Base-by-base conservation (phyloP, 2,888 invertebrate genomes). In the Eueremaeus valkanovi region DNA sequence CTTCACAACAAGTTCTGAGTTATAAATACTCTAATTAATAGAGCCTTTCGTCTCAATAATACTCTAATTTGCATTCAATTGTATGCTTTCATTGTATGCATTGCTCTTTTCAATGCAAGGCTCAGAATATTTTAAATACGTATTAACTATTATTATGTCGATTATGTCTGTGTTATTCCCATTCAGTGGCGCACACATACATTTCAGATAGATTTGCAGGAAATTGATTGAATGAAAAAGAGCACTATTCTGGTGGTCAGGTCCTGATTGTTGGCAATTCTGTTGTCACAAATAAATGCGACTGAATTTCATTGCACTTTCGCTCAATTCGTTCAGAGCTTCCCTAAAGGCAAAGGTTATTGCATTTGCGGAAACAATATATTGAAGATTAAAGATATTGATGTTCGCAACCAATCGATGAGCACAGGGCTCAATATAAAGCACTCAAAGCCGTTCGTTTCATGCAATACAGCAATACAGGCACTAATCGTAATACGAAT, bases 351-450 rank as follows among this genome's bases (percentile, higher is more conserved):
- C 36, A 36, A 66, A 36, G 36, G 36, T 36, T 66, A 66, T 66
- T 66, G 66, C 36, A 66, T 66, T 58, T 66, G 36, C 66, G 66
- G 66, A 66, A 66, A 66, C 36, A 66, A 66, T 66, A 66, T 66
- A 66, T 66, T 33, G 33, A 33, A 66, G 66, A 66, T 66, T 66
- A 66, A 66, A 66, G 66, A 36, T 66, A 66, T 33, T 66, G 36
- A 36, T 66, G 66, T 66, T 66, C 21, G 27, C 3, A 29, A 58
- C n/a, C 51, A 51, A 51, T 51, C 16, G 51, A 51, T 21, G 21
- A 51, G n/a, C 51, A n/a, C 51, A 51, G 51, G 51, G 36, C 36
- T 36, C 36, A 36, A 36, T 36, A 36, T 36, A 36, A 36, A 36
- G 36, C 36, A 51, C 51, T 51, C 51, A n/a, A 51, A 51, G 18